Conservation (phyloP, 2,113 vertebrate species). For the Sciurus niger region DNA sequence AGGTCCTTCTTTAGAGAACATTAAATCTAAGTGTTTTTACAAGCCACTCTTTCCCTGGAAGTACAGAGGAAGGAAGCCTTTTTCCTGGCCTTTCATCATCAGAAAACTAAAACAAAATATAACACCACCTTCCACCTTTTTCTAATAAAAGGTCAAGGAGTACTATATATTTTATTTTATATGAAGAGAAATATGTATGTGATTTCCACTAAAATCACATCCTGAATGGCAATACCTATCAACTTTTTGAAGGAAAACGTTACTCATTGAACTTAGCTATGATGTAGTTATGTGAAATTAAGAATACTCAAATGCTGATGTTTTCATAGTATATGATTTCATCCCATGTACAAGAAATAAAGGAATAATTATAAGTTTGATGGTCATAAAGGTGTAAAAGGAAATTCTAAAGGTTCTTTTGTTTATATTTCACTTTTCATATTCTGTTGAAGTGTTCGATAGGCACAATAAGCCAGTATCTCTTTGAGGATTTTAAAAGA, state of each 20-base stretch:
- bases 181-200: background rate
- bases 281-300: background rate
- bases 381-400: background rate
- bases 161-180: background rate
- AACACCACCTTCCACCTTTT: background rate
- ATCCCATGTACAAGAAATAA: background rate
- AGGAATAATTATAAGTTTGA: background rate
- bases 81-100: background rate
- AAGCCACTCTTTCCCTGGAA: background rate
- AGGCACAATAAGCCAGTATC: background rate
- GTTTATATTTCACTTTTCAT: background rate
- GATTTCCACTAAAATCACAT: background rate
- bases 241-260: background rate
- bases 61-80: background rate
- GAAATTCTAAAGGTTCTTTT: background rate
- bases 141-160: background rate
- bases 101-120: background rate
- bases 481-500: background rate
- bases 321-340: background rate
- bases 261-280: background rate
- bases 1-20: background rate
- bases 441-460: background rate
- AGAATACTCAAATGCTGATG: background rate
- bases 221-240: background rate
- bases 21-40: background rate